Base-by-base conservation (phyloP, 2,888 invertebrate species). In the Drosophila barbarae region DNA sequence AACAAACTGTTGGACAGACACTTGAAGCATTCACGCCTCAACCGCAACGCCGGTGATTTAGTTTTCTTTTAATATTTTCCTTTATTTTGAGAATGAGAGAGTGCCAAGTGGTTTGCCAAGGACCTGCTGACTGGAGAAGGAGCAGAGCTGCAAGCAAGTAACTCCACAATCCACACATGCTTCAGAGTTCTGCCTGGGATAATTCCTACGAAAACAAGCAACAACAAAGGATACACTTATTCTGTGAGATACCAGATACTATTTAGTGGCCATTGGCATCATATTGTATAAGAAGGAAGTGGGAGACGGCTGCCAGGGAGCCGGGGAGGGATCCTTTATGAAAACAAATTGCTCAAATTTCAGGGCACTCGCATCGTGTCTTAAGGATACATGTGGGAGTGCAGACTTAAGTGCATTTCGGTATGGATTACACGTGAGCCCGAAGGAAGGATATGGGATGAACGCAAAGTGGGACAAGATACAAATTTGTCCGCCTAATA, bases 271-370 rank as follows among this genome's bases (percentile, higher is more conserved):
- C 63, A 57, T 55, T 73, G 51, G 59, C 66, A 52, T 80, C 64
- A 59, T 63, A 68, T 83, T 77, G 71, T 76, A 57, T 71, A 79
- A 84, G 69, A 53, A 52, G 53, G 53, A 67, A 41, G 51, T 61
- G 60, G 26, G 42, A 26, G 42, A 42, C n/a, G 23, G 23, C 42
- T 36, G 71, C 36, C 32, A 47, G 76, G 68, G 68, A 39, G 64
- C 61, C 65, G 46, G 59, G 53, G 69, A 46, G 30, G 12, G 46
- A 53, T 70, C 68, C 53, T 69, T 76, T 84, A 76, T 76, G 84
- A 83, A 80, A 80, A 85, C 85, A 80, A 83, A 82, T 80, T 85
- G 74, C 85, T 80, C 81, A 65, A 80, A 83, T 80, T 83, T 80
- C 79, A 71, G 77, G 68, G 53, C 44, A 55, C 56, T 56, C 56